A percentile compares a stretch with the other conserved stretches of the same genome.
Conservation (phyloP, 2,888 invertebrate species). For the Polietes domitor region DNA sequence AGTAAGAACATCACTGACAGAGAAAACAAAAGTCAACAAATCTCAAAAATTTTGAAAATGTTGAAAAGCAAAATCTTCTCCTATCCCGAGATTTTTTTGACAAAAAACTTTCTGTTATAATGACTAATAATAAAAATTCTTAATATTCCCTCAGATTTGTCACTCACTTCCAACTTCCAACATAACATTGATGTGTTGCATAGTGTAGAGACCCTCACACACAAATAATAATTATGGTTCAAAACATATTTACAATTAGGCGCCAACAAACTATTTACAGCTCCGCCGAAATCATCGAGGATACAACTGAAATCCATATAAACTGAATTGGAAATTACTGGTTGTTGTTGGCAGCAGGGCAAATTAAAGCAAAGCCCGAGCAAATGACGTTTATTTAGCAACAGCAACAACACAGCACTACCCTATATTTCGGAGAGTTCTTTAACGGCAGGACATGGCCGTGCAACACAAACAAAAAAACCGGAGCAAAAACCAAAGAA, state of each 20-base stretch:
- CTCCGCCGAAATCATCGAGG: not conserved
- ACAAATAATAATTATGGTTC: not conserved
- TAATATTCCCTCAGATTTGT: no score
- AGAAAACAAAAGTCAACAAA: no score
- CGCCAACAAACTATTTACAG: constrained; percentile 30
- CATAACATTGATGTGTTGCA: no score
- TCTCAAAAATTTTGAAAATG: no score
- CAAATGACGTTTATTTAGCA: constrained; percentile 51
- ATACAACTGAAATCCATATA: not conserved
- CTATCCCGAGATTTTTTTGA: no score
- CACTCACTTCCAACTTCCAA: no score
- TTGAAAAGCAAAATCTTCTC: no score
- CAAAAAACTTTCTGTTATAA: no score
- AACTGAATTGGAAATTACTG: constrained; percentile 1
- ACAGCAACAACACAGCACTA: constrained; percentile 34
- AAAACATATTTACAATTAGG: constrained; percentile 31
- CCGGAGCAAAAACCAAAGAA: not conserved
- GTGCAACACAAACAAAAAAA: constrained; percentile 19
- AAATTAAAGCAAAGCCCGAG: constrained; percentile 46
- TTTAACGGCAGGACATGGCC: constrained; percentile 14
- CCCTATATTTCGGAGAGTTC: constrained; percentile 53
- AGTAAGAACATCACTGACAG: no score
- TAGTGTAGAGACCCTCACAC: no score
- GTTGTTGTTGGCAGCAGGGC: constrained; percentile 15
- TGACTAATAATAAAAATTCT: no score